A percentile compares a stretch with the other conserved stretches of the same genome.
Conservation (phyloP, 2,888 invertebrate species). For the Andrena trimmerana region DNA sequence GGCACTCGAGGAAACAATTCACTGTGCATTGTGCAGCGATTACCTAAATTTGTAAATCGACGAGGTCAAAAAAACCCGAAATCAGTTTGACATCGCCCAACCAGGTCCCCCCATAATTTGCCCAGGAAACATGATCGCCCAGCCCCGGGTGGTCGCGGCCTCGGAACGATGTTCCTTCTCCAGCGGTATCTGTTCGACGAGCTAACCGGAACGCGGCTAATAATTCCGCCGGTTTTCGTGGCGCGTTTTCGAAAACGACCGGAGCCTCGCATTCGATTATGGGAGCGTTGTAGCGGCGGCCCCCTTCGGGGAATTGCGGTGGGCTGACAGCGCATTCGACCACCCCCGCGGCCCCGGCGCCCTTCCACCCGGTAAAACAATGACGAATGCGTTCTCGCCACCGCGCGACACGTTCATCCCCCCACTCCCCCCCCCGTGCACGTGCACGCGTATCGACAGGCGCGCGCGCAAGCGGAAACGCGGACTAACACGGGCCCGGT, state of each 20-base stretch:
- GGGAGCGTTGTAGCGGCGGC: conserved; percentile 68
- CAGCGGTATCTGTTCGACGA: not conserved
- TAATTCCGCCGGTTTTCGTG: conserved; percentile 46
- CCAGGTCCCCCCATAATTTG: not conserved
- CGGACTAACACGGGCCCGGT: conserved; percentile 62
- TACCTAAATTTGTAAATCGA: too few species aligned
- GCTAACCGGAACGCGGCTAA: conserved; percentile 24
- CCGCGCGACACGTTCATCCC: conserved; percentile 38
- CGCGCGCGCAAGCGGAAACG: conserved; percentile 44
- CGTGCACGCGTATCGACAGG: conserved; percentile 35
- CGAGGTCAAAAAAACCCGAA: too few species aligned
- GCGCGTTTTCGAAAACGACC: conserved; percentile 58
- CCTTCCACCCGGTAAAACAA: conserved; percentile 67
- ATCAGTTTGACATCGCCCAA: not conserved
- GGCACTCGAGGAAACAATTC: too few species aligned
- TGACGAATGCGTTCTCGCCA: conserved; percentile 71
- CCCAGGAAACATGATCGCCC: not conserved
- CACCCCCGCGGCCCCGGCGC: not conserved
- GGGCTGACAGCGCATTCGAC: conserved; percentile 52
- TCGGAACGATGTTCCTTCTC: conserved; percentile 26
- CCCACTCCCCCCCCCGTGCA: conserved; percentile 4
- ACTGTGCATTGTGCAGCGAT: too few species aligned
- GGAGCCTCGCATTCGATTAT: conserved; percentile 69
- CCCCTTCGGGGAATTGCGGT: conserved; percentile 66
- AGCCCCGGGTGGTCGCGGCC: not conserved